Percentiles rank a stretch among this genome's conserved stretches.
Conservation (phyloP, 2,888 invertebrate genomes). For the Drosophila parthenogenetica region DNA sequence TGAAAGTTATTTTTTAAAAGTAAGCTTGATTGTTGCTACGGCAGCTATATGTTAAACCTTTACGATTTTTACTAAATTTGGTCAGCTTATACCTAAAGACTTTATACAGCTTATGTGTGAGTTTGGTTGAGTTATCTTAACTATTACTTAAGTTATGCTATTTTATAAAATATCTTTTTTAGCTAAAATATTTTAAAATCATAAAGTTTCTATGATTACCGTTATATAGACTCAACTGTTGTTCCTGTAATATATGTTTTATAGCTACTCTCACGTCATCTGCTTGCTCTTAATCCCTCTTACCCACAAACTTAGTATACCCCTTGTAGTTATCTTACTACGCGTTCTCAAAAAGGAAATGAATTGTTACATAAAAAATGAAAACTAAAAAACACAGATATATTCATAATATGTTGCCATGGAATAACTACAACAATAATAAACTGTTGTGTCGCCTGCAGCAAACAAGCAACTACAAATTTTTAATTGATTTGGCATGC, state of each 20-base stretch:
- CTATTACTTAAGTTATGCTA: not conserved
- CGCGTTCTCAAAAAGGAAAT: not conserved
- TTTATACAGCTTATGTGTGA: not conserved
- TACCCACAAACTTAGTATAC: not conserved
- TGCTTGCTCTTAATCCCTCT: not conserved
- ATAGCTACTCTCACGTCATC: not conserved
- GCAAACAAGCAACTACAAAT: constrained; percentile 51
- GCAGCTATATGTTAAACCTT: not conserved
- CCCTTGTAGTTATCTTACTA: not conserved
- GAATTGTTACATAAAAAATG: not conserved
- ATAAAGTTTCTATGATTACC: no score
- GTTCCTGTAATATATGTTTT: not conserved
- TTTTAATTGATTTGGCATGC: constrained; percentile 80
- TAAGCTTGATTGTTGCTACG: not conserved
- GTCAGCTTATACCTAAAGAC: not conserved
- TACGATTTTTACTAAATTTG: not conserved
- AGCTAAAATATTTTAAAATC: no score
- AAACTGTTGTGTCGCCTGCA: constrained; percentile 4
- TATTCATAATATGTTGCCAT: constrained; percentile 38
- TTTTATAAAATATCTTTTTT: no score
- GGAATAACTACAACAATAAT: constrained; percentile 27
- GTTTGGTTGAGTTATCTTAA: not conserved
- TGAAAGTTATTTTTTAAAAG: no score
- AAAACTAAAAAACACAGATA: not conserved
- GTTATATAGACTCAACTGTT: not conserved